These are phyloP conservation scores for Lineus longissimus DNA, from an alignment of 1,140 invertebrate species.

Conservation along the genomic window DNA sequence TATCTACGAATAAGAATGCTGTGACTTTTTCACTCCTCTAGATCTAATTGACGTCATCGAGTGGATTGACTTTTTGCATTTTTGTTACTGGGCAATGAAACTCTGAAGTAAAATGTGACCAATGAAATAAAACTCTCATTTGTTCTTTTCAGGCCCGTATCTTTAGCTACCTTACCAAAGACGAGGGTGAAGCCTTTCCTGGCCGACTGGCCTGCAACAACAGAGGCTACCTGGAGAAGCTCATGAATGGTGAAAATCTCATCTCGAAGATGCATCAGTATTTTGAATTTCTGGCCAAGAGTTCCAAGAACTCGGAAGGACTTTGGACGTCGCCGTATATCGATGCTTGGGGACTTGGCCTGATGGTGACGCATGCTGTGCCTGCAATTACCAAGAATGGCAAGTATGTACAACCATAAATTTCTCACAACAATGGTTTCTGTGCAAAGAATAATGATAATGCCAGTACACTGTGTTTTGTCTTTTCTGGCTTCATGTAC, in stretches of 20 bases:
- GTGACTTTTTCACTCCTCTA: too few relatives aligned
- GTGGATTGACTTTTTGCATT: too few relatives aligned
- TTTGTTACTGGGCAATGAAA: too few relatives aligned
- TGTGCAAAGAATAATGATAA: too few relatives aligned
- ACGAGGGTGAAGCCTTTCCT: conserved; percentile 54
- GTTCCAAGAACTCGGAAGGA: conserved; percentile 44
- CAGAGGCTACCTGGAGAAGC: conserved; percentile 49
- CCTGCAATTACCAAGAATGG: conserved; percentile 49
- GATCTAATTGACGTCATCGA: too few relatives aligned
- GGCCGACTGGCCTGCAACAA: conserved; percentile 49
- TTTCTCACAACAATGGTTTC: too few relatives aligned
- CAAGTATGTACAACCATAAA: conserved; percentile 35
- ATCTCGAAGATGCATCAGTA: conserved; percentile 56
- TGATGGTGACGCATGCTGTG: conserved; percentile 54
- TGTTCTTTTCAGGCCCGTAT: conserved; percentile 51
- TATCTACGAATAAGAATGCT: too few relatives aligned
- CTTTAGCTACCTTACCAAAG: conserved; percentile 55
- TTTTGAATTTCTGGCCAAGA: conserved; percentile 53
- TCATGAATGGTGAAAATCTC: conserved; percentile 52
- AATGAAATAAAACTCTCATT: too few relatives aligned
- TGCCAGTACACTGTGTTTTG: too few relatives aligned
- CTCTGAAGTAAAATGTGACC: too few relatives aligned
- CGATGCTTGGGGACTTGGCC: conserved; percentile 52
- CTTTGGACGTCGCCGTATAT: conserved; percentile 56
- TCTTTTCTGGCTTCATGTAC: too few relatives aligned